Conservation (phyloP, 1,140 invertebrate species). For the Leucophenga varia region DNA sequence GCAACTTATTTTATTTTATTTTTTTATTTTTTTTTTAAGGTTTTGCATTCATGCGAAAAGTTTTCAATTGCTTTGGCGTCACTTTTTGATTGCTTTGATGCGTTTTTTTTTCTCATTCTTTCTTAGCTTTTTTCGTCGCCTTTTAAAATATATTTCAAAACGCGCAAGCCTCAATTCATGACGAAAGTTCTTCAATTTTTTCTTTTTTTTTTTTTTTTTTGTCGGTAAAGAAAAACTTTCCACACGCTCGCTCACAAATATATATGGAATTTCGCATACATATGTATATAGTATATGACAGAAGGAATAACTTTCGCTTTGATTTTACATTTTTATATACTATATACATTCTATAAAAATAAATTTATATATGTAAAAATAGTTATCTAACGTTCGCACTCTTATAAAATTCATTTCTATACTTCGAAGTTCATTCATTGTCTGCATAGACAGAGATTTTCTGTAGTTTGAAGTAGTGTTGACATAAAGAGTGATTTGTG, state of each 20-base stretch:
- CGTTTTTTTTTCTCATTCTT: conserved; percentile 53
- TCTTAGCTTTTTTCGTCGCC: too few species aligned
- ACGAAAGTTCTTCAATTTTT: conserved; percentile 38
- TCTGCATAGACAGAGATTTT: too few species aligned
- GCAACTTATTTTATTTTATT: conserved; percentile 9
- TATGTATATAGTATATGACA: conserved; percentile 3
- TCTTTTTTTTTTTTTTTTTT: neutral
- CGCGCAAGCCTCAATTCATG: conserved; percentile 51
- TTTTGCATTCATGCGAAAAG: conserved; percentile 40
- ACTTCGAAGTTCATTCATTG: too few species aligned
- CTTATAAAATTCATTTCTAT: conserved; percentile 1
- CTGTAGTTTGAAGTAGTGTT: too few species aligned
- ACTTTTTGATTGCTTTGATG: conserved; percentile 55
- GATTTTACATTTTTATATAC: conserved; percentile 41
- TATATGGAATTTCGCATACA: neutral
- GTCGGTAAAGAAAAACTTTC: conserved; percentile 21
- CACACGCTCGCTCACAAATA: neutral
- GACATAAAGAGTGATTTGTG: too few species aligned
- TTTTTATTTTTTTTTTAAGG: conserved; percentile 11
- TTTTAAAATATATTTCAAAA: too few species aligned
- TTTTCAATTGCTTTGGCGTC: conserved; percentile 55
- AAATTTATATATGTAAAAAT: too few species aligned
- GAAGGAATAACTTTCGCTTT: conserved; percentile 48
- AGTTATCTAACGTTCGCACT: conserved; percentile 24
- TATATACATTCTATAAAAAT: too few species aligned